A percentile compares a stretch with the other conserved stretches of the same genome.
These are phyloP conservation scores for Temnothorax nylanderi DNA, from an alignment of 1,140 invertebrate species.

Conservation along the genomic window DNA sequence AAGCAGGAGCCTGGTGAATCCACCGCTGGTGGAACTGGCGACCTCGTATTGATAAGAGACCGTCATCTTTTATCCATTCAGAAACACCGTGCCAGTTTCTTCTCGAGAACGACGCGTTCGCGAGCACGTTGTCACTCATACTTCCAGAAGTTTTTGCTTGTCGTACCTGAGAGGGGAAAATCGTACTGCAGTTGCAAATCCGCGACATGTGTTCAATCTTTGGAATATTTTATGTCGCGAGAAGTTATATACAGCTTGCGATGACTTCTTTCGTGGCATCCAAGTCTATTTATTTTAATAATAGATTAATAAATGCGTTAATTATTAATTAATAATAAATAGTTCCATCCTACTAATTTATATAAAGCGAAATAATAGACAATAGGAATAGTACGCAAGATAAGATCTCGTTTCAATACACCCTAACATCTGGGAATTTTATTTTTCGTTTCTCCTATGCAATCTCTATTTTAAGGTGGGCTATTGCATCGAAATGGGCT, in stretches of 20 bases:
- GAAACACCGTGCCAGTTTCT: constrained; percentile 47
- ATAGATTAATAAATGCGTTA: not conserved
- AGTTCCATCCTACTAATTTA: not conserved
- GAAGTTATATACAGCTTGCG: not conserved
- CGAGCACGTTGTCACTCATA: constrained; percentile 53
- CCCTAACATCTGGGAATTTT: not conserved
- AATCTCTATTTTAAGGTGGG: constrained; percentile 21
- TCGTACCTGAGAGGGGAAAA: constrained; percentile 2
- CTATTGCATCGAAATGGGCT: constrained; percentile 13
- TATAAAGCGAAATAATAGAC: not conserved
- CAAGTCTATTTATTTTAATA: not conserved
- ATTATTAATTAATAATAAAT: not conserved
- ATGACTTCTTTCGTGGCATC: not conserved
- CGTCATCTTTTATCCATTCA: constrained; percentile 87
- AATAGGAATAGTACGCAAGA: too few relatives aligned
- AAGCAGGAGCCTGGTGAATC: constrained; percentile 90
- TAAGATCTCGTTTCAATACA: not conserved
- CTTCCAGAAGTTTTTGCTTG: constrained; percentile 40
- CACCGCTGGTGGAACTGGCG: constrained; percentile 90
- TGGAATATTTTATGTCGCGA: not conserved
- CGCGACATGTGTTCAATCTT: not conserved
- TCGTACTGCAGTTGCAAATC: constrained; percentile 18
- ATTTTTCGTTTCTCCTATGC: constrained; percentile 2
- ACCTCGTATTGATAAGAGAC: constrained; percentile 92
- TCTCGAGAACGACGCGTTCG: constrained; percentile 43